phyloP scores from a whole-genome alignment of 2,797 vertebrate genomes.

The Sebastes minor region DNA sequence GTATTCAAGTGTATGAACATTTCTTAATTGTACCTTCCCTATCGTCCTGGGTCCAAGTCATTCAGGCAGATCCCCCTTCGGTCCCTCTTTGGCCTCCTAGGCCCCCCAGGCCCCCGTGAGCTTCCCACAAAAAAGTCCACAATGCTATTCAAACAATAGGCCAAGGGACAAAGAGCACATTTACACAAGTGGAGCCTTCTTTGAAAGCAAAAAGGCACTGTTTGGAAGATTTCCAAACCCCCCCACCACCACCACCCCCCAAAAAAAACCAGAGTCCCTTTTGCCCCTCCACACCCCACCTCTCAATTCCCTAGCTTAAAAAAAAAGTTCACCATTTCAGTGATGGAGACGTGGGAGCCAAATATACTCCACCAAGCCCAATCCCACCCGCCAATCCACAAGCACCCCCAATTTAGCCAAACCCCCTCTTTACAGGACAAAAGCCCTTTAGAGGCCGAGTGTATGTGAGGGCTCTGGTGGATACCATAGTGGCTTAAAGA shows the following conservation, averaged over 20 bases:
- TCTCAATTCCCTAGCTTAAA: conserved; percentile 58
- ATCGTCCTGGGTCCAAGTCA: conserved; percentile 65
- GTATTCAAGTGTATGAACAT: conserved; percentile 22
- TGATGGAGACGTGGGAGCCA: conserved; percentile 82
- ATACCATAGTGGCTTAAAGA: conserved; percentile 83
- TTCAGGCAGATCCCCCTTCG: conserved; percentile 76
- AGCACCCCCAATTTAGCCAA: conserved; percentile 82
- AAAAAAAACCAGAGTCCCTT: conserved; percentile 43
- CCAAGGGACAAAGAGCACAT: conserved; percentile 91
- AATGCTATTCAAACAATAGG: conserved; percentile 92
- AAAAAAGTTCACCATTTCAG: conserved; percentile 72
- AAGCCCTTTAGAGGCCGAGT: conserved; percentile 79
- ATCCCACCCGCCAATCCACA: conserved; percentile 78
- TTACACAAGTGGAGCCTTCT: conserved; percentile 92
- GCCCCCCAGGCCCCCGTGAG: conserved; percentile 80
- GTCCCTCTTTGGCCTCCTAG: conserved; percentile 81
- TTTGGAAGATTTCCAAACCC: conserved; percentile 88
- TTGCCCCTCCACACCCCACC: conserved; percentile 61
- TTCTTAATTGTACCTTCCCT: conserved; percentile 65
- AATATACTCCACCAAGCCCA: conserved; percentile 74
- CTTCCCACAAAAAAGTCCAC: conserved; percentile 87
- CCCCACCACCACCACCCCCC: conserved; percentile 4
- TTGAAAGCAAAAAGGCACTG: conserved; percentile 88
- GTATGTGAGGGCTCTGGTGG: conserved; percentile 82
- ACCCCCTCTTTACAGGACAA: conserved; percentile 81